phyloP scores from a whole-genome alignment of 2,113 vertebrate species.

The Athene noctua region DNA sequence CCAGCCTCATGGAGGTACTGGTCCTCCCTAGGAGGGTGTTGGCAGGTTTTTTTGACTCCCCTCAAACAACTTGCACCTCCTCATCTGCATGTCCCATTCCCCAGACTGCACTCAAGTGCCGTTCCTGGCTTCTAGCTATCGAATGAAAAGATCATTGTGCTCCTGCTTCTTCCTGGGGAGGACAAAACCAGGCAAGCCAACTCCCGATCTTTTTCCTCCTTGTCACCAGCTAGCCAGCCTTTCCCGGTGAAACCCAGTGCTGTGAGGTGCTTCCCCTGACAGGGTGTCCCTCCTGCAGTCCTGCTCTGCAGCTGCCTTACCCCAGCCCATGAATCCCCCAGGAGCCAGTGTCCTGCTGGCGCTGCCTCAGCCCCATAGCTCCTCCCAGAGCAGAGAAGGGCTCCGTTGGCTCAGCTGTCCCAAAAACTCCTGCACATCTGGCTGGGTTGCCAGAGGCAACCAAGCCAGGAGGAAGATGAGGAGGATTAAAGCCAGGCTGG shows the following conservation, averaged over 20 bases:
- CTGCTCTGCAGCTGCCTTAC: background rate
- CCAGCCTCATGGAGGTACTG: background rate
- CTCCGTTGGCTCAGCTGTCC: background rate
- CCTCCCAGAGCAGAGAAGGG: background rate
- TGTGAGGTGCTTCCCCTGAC: background rate
- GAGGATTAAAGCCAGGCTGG: background rate
- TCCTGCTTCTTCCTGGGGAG: background rate
- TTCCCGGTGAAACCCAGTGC: background rate
- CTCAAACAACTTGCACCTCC: background rate
- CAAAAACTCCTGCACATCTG: background rate
- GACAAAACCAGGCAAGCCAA: background rate
- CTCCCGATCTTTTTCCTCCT: background rate
- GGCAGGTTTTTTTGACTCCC: background rate
- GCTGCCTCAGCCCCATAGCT: background rate
- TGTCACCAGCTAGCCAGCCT: background rate
- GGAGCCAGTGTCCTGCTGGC: background rate
- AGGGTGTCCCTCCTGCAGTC: no score
- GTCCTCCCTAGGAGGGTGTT: background rate
- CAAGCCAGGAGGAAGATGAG: accelerated
- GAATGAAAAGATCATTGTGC: accelerated
- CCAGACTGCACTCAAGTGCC: accelerated
- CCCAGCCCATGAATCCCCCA: no score
- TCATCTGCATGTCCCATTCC: accelerated
- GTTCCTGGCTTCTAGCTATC: background rate
- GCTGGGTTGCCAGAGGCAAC: background rate